Conservation (phyloP, 2,888 invertebrate species). For the Drosophila helvetica region DNA sequence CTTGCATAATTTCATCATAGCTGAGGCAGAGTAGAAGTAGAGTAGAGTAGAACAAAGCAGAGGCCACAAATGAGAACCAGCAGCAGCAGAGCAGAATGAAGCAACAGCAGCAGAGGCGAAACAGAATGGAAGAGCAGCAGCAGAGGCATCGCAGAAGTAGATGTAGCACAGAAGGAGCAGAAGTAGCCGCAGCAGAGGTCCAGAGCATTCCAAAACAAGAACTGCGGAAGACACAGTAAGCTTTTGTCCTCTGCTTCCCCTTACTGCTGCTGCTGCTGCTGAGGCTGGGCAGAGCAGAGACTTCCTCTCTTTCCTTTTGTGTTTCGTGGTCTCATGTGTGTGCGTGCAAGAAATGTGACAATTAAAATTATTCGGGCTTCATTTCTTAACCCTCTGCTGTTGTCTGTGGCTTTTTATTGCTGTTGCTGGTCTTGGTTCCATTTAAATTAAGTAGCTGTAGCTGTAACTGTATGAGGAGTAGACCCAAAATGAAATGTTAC, state of each 20-base stretch:
- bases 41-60: not conserved
- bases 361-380: slow-evolving; percentile 58
- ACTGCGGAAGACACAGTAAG: not conserved
- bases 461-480: not conserved
- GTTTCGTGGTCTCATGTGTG: slow-evolving; percentile 53
- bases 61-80: not conserved
- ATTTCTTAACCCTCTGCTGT: slow-evolving; percentile 23
- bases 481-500: not conserved
- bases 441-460: slow-evolving; percentile 35
- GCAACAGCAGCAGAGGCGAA: no score
- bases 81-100: no score
- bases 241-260: not conserved
- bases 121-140: not conserved
- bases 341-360: slow-evolving; percentile 61
- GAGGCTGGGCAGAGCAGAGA: not conserved
- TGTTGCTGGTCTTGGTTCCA: slow-evolving; percentile 31
- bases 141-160: not conserved
- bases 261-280: not conserved
- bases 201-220: not conserved
- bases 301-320: not conserved
- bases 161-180: not conserved
- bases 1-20: no score
- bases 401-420: slow-evolving; percentile 1
- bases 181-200: not conserved
- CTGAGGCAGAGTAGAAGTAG: not conserved